Conservation (phyloP, 2,797 vertebrate species). For the Enteromius thamalakanensis region DNA sequence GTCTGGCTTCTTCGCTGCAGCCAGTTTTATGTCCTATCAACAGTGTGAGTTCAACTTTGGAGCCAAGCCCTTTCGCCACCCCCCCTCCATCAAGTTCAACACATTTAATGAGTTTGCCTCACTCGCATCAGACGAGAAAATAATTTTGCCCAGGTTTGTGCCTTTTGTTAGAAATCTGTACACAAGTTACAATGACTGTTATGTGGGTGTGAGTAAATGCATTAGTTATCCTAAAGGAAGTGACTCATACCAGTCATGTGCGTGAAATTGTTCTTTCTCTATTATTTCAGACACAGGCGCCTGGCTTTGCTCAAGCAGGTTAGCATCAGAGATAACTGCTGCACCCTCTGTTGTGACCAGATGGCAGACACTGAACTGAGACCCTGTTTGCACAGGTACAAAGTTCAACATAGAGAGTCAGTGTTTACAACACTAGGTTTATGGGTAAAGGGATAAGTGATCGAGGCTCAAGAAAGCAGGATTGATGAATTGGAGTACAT, state of each 20-base stretch:
- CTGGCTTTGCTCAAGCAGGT: constrained; percentile 95
- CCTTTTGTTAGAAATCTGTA: neutral
- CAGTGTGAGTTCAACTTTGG: constrained; percentile 99
- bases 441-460: neutral
- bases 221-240: neutral
- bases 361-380: constrained; percentile 96
- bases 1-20: constrained; percentile 97
- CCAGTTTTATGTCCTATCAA: constrained; percentile 99
- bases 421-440: constrained; percentile 19
- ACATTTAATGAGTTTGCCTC: constrained; percentile 98
- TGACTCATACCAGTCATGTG: neutral
- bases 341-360: constrained; percentile 96
- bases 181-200: neutral
- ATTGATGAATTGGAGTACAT: neutral
- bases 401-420: constrained; percentile 20
- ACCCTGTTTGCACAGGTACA: constrained; percentile 95
- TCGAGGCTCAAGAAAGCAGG: neutral
- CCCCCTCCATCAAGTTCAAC: constrained; percentile 92
- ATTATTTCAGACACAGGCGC: constrained; percentile 74
- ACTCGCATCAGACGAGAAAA: constrained; percentile 92
- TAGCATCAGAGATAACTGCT: constrained; percentile 98
- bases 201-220: constrained; percentile 4
- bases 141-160: constrained; percentile 94
- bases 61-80: constrained; percentile 95
- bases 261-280: neutral